Evolutionary conservation across 2,113 vertebrate genomes (phyloP), one percentile per base, ranked within the genome.

Genomic region (Xyrauchen texanus): DNA sequence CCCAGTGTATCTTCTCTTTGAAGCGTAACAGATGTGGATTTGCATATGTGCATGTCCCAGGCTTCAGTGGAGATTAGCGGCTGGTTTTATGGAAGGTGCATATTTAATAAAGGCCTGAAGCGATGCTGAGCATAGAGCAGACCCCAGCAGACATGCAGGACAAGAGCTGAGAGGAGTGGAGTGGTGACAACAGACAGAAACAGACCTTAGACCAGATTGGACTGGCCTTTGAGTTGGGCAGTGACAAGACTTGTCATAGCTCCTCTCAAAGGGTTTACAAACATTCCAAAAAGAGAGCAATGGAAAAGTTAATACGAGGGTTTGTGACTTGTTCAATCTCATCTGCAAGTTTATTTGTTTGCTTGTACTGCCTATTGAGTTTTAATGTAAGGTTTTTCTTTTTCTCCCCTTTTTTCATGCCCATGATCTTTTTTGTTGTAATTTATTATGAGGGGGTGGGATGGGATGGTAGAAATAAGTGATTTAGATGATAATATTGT

Each of bases 31-130:
- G 96, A 98, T 97, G 96, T 98, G 95, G 94, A 98, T 98, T 98
- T 98, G 96, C 97, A 98, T 99, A 98, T 96, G 94, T 95, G 94
- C 95, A 96, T 95, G 95, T 95, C 96, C 94, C 94, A 92, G 93
- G 95, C 91, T 94, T 95, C 94, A 94, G 95, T 96, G 97, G 96
- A 98, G 96, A 99, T 98, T 99, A 99, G 93, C 91, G 78, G 77
- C 79, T 71, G 80, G 79, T 84, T 84, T 84, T 84, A 70, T 84
- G 93, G 93, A 96, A 98, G 95, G 96, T 97, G 94, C 96, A 98
- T 98, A 95, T 98, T 97, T 98, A 98, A 98, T 98, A 96, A 96
- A 95, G 92, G 96, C 96, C 96, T 96, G 92, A 93, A 97, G 96
- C 95, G 93, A 95, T 90, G 92, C 92, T 88, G 93, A 91, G 91